phyloP scores from a whole-genome alignment of 1,140 invertebrate species.

The Drosophila oshimai region DNA sequence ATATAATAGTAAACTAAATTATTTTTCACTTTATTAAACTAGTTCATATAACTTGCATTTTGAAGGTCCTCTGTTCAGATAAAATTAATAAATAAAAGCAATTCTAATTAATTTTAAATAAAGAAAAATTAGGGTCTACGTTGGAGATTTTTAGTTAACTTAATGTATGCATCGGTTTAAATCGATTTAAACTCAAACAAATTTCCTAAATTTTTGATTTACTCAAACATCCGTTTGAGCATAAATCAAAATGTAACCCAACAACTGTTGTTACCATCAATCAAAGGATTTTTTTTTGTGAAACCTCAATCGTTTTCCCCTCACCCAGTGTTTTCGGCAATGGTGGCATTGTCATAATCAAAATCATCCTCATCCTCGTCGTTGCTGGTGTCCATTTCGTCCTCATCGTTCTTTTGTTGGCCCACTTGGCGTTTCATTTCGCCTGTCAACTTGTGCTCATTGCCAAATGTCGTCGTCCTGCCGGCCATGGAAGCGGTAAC shows the following conservation, averaged over 20 bases:
- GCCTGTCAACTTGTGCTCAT: slow-evolving; percentile 48
- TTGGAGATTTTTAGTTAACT: too few relatives aligned
- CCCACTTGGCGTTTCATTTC: slow-evolving; percentile 52
- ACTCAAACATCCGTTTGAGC: neutral
- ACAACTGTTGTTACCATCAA: neutral
- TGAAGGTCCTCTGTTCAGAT: too few relatives aligned
- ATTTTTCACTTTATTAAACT: too few relatives aligned
- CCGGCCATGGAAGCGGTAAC: slow-evolving; percentile 11
- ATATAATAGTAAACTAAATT: too few relatives aligned
- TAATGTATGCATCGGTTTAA: too few relatives aligned
- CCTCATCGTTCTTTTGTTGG: slow-evolving; percentile 44
- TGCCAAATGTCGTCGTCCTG: slow-evolving; percentile 46
- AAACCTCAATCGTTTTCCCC: neutral
- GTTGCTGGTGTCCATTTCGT: slow-evolving; percentile 58
- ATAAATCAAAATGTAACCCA: neutral
- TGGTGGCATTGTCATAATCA: slow-evolving; percentile 59
- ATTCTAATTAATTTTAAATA: too few relatives aligned
- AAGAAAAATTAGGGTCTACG: neutral
- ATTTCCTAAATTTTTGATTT: too few relatives aligned
- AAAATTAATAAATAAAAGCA: too few relatives aligned
- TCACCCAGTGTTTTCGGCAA: slow-evolving; percentile 56
- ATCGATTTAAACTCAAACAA: too few relatives aligned
- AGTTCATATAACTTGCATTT: too few relatives aligned
- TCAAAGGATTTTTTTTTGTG: neutral
- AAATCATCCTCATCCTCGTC: slow-evolving; percentile 70